These are phyloP conservation scores for Thymelicus sylvestris DNA, from an alignment of 2,888 invertebrate species.

Conservation along the genomic window DNA sequence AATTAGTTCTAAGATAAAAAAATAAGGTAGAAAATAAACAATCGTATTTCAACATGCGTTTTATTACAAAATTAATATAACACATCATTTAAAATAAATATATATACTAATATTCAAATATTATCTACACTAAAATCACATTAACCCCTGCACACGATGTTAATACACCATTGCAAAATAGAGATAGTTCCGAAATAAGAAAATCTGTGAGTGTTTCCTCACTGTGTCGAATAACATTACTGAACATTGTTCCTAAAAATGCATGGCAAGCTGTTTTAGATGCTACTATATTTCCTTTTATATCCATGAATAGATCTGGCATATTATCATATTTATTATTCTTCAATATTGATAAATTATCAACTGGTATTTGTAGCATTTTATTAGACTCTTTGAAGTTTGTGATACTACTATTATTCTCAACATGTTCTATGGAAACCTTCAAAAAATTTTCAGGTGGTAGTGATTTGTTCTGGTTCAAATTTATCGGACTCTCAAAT, in stretches of 20 bases:
- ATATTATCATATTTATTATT: conserved; percentile 21
- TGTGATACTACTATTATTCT: conserved; percentile 34
- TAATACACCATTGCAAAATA: conserved; percentile 75
- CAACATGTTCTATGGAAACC: not conserved
- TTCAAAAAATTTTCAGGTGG: conserved; percentile 35
- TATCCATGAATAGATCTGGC: conserved; percentile 60
- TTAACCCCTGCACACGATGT: conserved; percentile 73
- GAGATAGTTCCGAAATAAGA: conserved; percentile 67
- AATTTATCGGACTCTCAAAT: not conserved
- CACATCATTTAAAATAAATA: conserved; percentile 39
- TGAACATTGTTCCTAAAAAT: conserved; percentile 72
- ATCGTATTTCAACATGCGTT: conserved; percentile 48
- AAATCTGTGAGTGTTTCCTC: conserved; percentile 65
- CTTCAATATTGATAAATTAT: conserved; percentile 3
- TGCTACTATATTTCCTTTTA: conserved; percentile 73
- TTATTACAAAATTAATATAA: conserved; percentile 44
- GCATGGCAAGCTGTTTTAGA: conserved; percentile 71
- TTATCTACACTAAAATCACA: conserved; percentile 63
- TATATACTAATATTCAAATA: conserved; percentile 44
- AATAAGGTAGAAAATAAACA: conserved; percentile 54
- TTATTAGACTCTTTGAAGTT: conserved; percentile 22
- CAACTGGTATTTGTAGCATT: not conserved
- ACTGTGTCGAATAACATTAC: conserved; percentile 58
- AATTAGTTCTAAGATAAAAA: conserved; percentile 36
- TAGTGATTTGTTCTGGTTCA: conserved; percentile 15